Evolutionary conservation across 2,113 vertebrate species (phyloP).

Genomic region (Brachyhypopomus gauderio): DNA sequence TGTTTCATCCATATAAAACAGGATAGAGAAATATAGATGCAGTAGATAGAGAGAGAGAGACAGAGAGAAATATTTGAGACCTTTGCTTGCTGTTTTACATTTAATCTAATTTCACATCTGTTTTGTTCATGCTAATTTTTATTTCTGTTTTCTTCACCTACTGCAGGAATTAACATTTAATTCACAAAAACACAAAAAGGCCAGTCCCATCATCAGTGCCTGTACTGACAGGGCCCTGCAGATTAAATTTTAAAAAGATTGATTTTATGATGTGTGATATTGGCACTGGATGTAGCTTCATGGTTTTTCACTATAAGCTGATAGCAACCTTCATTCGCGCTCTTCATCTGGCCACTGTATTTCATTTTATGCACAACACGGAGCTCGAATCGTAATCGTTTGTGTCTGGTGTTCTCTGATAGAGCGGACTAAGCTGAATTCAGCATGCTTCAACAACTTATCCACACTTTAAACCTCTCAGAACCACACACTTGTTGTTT

Average conservation of each 20-base stretch:
- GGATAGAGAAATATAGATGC: too few species aligned
- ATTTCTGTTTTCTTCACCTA: not conserved
- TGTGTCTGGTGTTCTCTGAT: slow-evolving; percentile 17
- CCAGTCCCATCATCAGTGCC: not conserved
- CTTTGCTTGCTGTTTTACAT: not conserved
- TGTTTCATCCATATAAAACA: too few species aligned
- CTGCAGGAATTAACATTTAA: slow-evolving; percentile 9
- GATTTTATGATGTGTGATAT: slow-evolving; percentile 11
- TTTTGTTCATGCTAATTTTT: not conserved
- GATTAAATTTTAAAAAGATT: slow-evolving; percentile 3
- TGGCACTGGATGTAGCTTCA: not conserved
- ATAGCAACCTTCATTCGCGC: not conserved
- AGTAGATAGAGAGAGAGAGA: too few species aligned
- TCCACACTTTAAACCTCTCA: not conserved
- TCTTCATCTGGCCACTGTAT: not conserved
- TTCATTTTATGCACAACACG: slow-evolving; percentile 11
- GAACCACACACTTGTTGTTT: not conserved
- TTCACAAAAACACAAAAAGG: not conserved
- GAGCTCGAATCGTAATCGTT: slow-evolving; percentile 1
- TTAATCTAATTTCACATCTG: not conserved
- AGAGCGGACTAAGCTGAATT: not conserved
- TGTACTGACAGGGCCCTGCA: not conserved
- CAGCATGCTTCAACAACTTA: not conserved
- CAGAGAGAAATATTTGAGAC: too few species aligned
- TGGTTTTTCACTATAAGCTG: not conserved